Evolutionary conservation across 2,888 invertebrate genomes (phyloP).

Genomic region (Lomographa bimaculata): DNA sequence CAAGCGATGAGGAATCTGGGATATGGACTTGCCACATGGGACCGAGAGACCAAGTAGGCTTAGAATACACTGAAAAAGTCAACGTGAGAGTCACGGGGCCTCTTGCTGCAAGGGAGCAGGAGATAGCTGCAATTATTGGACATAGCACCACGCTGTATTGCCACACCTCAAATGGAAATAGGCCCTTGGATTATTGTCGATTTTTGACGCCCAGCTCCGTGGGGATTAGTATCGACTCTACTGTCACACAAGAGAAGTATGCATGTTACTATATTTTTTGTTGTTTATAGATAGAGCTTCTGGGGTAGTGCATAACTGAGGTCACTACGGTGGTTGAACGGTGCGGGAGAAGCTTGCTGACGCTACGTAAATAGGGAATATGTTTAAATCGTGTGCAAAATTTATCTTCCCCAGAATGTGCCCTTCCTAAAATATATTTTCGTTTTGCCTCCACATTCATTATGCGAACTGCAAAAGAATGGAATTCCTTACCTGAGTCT

Average conservation of each 20-base stretch:
- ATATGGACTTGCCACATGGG: slow-evolving; percentile 80
- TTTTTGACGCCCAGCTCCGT: slow-evolving; percentile 63
- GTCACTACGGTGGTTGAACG: too few relatives aligned
- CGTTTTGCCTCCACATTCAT: too few relatives aligned
- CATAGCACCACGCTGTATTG: slow-evolving; percentile 61
- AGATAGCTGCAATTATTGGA: slow-evolving; percentile 44
- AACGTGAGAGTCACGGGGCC: slow-evolving; percentile 70
- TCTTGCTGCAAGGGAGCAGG: slow-evolving; percentile 56
- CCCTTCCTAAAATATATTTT: too few relatives aligned
- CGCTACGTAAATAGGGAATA: too few relatives aligned
- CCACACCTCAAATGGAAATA: slow-evolving; percentile 62
- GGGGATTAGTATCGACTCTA: slow-evolving; percentile 68
- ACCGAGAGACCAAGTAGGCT: slow-evolving; percentile 49
- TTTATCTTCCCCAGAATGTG: too few relatives aligned
- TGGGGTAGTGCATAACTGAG: too few relatives aligned
- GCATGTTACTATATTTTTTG: too few relatives aligned
- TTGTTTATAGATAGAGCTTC: too few relatives aligned
- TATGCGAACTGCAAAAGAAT: too few relatives aligned
- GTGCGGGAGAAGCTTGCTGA: too few relatives aligned
- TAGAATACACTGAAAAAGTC: slow-evolving; percentile 60
- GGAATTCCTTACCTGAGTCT: too few relatives aligned
- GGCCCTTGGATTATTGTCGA: slow-evolving; percentile 74
- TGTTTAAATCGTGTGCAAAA: too few relatives aligned
- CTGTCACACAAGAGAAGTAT: slow-evolving; percentile 64
- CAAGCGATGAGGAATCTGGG: slow-evolving; percentile 56